Evolutionary conservation across 2,113 vertebrate species (phyloP).

Genomic region (Ancistrus triradiatus): DNA sequence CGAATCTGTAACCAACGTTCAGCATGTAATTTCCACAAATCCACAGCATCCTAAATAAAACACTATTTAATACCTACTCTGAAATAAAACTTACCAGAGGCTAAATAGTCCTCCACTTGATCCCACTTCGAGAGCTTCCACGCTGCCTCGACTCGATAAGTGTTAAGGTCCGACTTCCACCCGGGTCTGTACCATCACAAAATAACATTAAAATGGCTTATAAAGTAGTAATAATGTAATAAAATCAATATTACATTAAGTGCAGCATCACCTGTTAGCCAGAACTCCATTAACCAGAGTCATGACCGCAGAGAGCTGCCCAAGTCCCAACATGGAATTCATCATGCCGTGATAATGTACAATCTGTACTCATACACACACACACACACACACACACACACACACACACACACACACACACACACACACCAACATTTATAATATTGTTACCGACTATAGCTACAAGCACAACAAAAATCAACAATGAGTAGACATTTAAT

Average conservation of each 20-base stretch:
- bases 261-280: constrained; percentile 78
- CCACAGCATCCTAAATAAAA: background rate
- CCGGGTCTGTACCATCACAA: constrained; percentile 67
- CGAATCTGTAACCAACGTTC: too few relatives aligned
- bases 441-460: too few relatives aligned
- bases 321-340: constrained; percentile 94
- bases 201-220: too few relatives aligned
- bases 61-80: background rate
- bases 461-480: too few relatives aligned
- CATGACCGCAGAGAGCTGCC: constrained; percentile 93
- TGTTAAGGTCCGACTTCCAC: constrained; percentile 93
- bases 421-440: too few relatives aligned
- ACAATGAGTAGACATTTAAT: too few relatives aligned
- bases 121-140: constrained; percentile 97
- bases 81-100: constrained; percentile 78
- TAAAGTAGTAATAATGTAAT: too few relatives aligned
- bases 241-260: background rate
- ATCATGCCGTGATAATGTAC: constrained; percentile 94
- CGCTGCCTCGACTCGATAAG: constrained; percentile 93
- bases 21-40: too few relatives aligned
- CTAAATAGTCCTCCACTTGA: constrained; percentile 88
- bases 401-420: too few relatives aligned
- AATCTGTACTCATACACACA: constrained; percentile 67
- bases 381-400: too few relatives aligned
- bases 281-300: constrained; percentile 95